Conservation (phyloP, 1,140 invertebrate species). For the Hylaeus anthracinus region DNA sequence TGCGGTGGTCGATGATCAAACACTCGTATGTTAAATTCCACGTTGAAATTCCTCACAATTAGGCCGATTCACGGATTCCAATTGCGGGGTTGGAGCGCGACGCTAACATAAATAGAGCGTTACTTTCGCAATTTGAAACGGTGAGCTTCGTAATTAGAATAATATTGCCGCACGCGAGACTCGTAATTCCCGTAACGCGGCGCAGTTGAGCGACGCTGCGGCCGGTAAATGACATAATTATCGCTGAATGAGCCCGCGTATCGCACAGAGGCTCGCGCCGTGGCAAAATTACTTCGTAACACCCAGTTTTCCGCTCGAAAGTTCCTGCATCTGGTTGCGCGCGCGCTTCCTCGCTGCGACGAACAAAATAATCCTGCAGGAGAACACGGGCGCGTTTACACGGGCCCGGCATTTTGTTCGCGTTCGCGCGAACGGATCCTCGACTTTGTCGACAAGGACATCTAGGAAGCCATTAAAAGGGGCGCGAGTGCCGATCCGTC, state of each 20-base stretch:
- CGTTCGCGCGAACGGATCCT: conserved; percentile 19
- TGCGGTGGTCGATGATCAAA: not conserved
- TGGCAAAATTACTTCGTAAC: conserved; percentile 58
- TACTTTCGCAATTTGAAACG: conserved; percentile 62
- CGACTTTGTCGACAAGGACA: conserved; percentile 54
- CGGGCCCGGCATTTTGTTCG: conserved; percentile 43
- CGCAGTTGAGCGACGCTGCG: conserved; percentile 46
- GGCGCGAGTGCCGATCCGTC: conserved; percentile 12
- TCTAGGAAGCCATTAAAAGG: conserved; percentile 55
- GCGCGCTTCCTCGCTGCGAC: not conserved
- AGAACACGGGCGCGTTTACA: conserved; percentile 29
- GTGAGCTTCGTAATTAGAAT: conserved; percentile 58
- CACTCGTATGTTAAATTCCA: not conserved
- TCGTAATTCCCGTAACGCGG: conserved; percentile 62
- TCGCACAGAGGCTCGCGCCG: conserved; percentile 7
- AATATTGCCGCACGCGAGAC: conserved; percentile 58
- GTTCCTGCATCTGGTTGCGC: conserved; percentile 1
- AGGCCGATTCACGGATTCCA: conserved; percentile 43
- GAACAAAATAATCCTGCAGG: conserved; percentile 57
- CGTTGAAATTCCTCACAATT: conserved; percentile 26
- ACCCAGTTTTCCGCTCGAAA: conserved; percentile 54
- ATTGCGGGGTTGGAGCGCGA: not conserved
- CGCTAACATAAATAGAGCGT: conserved; percentile 54
- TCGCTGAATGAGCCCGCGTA: conserved; percentile 58
- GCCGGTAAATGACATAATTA: conserved; percentile 64